Base-by-base conservation (phyloP, 2,113 vertebrate genomes). In the Rallus limicola region DNA sequence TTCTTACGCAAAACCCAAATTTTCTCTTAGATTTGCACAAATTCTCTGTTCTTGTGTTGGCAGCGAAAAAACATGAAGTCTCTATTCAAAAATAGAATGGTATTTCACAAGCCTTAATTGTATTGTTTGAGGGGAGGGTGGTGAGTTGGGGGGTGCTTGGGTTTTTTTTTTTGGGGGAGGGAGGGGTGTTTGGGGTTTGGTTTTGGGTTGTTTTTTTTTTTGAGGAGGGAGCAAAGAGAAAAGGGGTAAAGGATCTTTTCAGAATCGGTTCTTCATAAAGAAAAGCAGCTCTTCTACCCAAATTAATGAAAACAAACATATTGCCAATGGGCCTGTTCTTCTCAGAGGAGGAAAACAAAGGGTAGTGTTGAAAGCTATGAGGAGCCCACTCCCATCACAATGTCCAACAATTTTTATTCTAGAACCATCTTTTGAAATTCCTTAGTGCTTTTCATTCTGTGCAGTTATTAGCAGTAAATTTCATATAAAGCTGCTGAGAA, bases 21-120 rank as follows among this genome's bases (percentile, higher is more conserved):
- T 92, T 50, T 92, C 72, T 62, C 46, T 92, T 85, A 82, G 69
- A 86, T 90, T 95, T 95, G 36, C 34, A 23, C 33, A 55, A 78
- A 44, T 9, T n/a, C 20, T 70, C 50, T 85, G 50, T 82, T 90
- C 81, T 80, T 75, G 6, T 67, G n/a, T 74, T 84, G 24, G 56
- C 80, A 63, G 50, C 82, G 40, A 75, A 28, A 33, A 24, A 7
- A 31, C 19, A 52, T 70, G 4, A 48, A 34, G 56, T 67, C 64
- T 67, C 59, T 65, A 24, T 42, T 59, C 34, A 50, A 78, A n/a
- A n/a, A n/a, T n/a, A n/a, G n/a, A n/a, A 31, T 31, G 26, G 44
- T 59, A 34, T 56, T 90, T 78, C 72, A 72, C 38, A 44, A 44
- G 69, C 17, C 17, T 40, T 56, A 38, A 86, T 34, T 50, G 72